Conservation (phyloP, 2,113 vertebrate genomes). For the Anoura caudifer region DNA sequence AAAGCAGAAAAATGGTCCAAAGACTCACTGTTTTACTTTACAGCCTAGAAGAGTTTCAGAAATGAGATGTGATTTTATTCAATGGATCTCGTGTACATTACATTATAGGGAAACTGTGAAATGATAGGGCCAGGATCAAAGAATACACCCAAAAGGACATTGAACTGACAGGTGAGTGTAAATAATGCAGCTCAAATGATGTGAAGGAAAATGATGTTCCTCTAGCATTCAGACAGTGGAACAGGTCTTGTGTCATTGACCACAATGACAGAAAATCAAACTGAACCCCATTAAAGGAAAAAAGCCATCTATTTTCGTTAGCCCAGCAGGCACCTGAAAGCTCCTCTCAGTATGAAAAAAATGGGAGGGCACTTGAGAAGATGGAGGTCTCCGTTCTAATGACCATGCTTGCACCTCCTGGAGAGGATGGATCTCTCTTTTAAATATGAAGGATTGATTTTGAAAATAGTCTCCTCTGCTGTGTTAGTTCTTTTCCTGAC, state of each 20-base stretch:
- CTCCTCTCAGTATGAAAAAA: conserved; percentile 61
- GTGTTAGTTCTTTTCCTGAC: conserved; percentile 56
- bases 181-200: conserved; percentile 57
- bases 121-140: not conserved
- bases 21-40: not conserved
- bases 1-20: not conserved
- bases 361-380: conserved; percentile 62
- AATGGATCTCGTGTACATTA: not conserved
- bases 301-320: conserved; percentile 74
- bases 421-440: conserved; percentile 58
- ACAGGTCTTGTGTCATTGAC: conserved; percentile 74
- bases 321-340: conserved; percentile 70
- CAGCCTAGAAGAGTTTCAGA: not conserved
- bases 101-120: not conserved
- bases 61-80: not conserved
- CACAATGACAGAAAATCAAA: conserved; percentile 77
- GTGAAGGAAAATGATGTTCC: conserved; percentile 66
- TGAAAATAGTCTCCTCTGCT: conserved; percentile 64
- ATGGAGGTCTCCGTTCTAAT: conserved; percentile 61
- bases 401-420: conserved; percentile 52
- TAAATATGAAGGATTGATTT: conserved; percentile 72
- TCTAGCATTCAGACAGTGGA: conserved; percentile 55
- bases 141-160: not conserved
- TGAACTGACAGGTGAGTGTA: conserved; percentile 43
- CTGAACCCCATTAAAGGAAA: conserved; percentile 71